Percentiles rank a stretch among this genome's conserved stretches.
phyloP scores from a whole-genome alignment of 2,888 invertebrate genomes.

The Dolomedes plantarius region DNA sequence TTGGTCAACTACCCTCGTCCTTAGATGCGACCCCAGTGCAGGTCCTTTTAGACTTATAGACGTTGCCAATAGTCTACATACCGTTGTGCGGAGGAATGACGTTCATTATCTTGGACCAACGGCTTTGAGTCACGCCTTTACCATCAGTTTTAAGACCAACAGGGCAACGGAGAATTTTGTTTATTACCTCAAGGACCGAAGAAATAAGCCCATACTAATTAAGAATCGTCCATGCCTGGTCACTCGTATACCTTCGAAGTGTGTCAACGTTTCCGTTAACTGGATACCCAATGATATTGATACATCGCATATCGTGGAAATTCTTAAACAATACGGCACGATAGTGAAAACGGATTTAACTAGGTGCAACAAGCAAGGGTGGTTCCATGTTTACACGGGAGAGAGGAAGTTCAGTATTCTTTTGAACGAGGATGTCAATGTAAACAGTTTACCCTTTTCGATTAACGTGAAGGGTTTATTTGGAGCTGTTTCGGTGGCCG shows the following conservation, averaged over 20 bases:
- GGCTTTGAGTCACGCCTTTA: slow-evolving; percentile 47
- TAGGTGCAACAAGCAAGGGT: slow-evolving; percentile 29
- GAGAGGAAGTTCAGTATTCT: slow-evolving; percentile 36
- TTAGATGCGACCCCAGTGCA: slow-evolving; percentile 49
- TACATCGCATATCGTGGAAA: not conserved
- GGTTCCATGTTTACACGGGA: slow-evolving; percentile 59
- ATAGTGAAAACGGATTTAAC: slow-evolving; percentile 49
- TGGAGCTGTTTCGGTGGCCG: slow-evolving; percentile 28
- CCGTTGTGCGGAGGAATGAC: slow-evolving; percentile 26
- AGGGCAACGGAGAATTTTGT: slow-evolving; percentile 25
- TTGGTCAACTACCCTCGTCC: slow-evolving; percentile 53
- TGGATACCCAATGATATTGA: slow-evolving; percentile 50
- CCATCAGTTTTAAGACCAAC: slow-evolving; percentile 38
- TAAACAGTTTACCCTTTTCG: slow-evolving; percentile 34
- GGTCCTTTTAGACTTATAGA: slow-evolving; percentile 43
- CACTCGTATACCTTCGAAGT: slow-evolving; percentile 32
- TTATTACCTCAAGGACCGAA: slow-evolving; percentile 5
- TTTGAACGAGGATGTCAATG: slow-evolving; percentile 2
- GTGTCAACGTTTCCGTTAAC: slow-evolving; percentile 24
- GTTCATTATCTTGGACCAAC: slow-evolving; percentile 50
- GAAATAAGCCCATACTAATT: slow-evolving; percentile 7
- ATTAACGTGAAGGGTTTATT: slow-evolving; percentile 37
- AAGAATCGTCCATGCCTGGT: slow-evolving; percentile 19
- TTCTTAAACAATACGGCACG: slow-evolving; percentile 23
- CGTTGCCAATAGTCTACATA: slow-evolving; percentile 26